These are phyloP conservation scores for Caenorhabditis sulstoni DNA, from an alignment of 2,888 invertebrate genomes.

Conservation along the genomic window DNA sequence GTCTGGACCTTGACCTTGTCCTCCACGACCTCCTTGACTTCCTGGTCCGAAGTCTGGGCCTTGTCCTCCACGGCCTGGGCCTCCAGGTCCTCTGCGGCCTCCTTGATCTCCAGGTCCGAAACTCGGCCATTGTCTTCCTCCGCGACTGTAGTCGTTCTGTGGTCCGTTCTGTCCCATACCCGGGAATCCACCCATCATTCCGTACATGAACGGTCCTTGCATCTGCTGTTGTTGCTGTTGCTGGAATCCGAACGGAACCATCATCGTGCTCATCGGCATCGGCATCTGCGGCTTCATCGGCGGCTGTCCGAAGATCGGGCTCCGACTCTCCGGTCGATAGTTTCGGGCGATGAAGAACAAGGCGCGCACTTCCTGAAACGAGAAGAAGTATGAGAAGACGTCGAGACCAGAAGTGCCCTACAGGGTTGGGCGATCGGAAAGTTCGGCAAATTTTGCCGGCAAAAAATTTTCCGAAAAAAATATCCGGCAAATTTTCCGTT, in stretches of 20 bases:
- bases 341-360: conserved; percentile 53
- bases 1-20: background rate
- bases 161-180: background rate
- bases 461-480: no score
- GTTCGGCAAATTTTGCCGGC: no score
- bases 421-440: no score
- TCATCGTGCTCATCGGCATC: background rate
- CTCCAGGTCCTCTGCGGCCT: conserved; percentile 13
- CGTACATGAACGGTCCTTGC: conserved; percentile 9
- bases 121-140: background rate
- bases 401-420: no score
- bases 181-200: background rate
- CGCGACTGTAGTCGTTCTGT: background rate
- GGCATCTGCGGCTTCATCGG: background rate
- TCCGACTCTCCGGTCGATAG: conserved; percentile 27
- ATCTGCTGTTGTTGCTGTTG: background rate
- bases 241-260: conserved; percentile 1
- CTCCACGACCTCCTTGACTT: conserved; percentile 1
- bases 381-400: no score
- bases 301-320: background rate
- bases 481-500: no score
- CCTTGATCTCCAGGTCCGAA: conserved; percentile 13
- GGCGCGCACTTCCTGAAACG: conserved; percentile 49
- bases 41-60: conserved; percentile 17
- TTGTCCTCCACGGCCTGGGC: conserved; percentile 7